Conservation (phyloP, 2,888 invertebrate genomes). For the Agriotes lineatus region DNA sequence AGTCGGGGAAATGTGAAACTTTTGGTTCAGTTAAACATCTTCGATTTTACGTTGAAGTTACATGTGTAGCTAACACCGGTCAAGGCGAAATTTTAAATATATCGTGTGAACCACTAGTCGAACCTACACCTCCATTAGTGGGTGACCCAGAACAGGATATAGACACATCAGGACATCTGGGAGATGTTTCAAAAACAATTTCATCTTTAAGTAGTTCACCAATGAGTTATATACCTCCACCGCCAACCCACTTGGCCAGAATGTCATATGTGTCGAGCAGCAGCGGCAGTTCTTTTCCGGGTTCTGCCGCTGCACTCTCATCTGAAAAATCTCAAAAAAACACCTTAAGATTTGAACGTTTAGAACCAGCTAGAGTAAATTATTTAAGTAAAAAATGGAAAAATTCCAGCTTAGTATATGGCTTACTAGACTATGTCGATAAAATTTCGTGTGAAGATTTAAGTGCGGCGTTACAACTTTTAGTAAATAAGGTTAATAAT, state of each 20-base stretch:
- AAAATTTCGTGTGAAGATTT: constrained; percentile 17
- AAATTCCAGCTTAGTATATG: constrained; percentile 37
- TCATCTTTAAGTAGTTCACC: constrained; percentile 32
- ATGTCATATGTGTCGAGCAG: constrained; percentile 35
- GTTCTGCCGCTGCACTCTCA: constrained; percentile 40
- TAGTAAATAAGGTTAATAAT: not conserved
- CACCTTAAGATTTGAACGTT: not conserved
- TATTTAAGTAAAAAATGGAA: constrained; percentile 42
- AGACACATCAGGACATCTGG: constrained; percentile 37
- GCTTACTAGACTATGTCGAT: constrained; percentile 42
- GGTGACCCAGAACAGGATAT: not conserved
- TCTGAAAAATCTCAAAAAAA: not conserved
- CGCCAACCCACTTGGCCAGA: constrained; percentile 21
- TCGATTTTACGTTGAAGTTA: constrained; percentile 32
- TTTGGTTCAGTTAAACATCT: not conserved
- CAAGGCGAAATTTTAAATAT: constrained; percentile 7
- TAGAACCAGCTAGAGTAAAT: constrained; percentile 33
- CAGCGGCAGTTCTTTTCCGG: constrained; percentile 38
- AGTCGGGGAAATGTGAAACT: not conserved
- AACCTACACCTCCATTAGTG: not conserved
- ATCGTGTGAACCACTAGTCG: constrained; percentile 12
- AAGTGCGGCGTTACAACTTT: not conserved
- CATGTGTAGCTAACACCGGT: constrained; percentile 14
- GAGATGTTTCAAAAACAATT: constrained; percentile 41
- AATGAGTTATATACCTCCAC: constrained; percentile 23